Evolutionary conservation across 1,140 invertebrate species (phyloP).

Genomic region (Drosophila kikkawai): DNA sequence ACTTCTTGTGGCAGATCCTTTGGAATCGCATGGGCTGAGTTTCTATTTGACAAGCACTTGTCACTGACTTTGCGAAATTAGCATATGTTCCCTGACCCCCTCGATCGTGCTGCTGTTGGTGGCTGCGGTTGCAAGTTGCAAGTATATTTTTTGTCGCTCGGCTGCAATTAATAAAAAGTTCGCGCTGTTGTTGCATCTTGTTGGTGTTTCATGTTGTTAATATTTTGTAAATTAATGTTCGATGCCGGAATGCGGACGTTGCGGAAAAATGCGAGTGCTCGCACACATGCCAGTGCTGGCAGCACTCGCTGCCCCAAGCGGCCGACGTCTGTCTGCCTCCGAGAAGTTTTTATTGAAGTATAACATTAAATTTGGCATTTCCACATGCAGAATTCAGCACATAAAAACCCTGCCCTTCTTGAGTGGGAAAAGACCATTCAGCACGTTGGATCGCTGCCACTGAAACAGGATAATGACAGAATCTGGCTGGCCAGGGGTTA

Average conservation of each 20-base stretch:
- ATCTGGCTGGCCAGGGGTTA: not conserved
- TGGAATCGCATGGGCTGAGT: slow-evolving; percentile 16
- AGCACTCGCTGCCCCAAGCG: slow-evolving; percentile 22
- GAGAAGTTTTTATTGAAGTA: slow-evolving; percentile 78
- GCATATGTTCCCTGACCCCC: slow-evolving; percentile 18
- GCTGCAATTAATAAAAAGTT: slow-evolving; percentile 80
- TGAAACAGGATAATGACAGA: not conserved
- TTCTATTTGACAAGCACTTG: slow-evolving; percentile 68
- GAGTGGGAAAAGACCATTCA: slow-evolving; percentile 5
- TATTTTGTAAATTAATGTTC: slow-evolving; percentile 82
- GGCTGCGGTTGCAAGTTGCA: slow-evolving; percentile 34
- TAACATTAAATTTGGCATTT: slow-evolving; percentile 79
- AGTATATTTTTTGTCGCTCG: slow-evolving; percentile 69
- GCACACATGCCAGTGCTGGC: slow-evolving; percentile 18
- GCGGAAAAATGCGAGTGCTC: slow-evolving; percentile 23
- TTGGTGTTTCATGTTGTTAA: slow-evolving; percentile 72
- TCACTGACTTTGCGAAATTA: slow-evolving; percentile 61
- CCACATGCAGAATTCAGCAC: slow-evolving; percentile 47
- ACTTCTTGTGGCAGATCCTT: slow-evolving; percentile 43
- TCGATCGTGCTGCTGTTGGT: slow-evolving; percentile 31
- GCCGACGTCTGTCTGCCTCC: slow-evolving; percentile 48
- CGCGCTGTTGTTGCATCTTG: slow-evolving; percentile 54
- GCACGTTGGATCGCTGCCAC: slow-evolving; percentile 5
- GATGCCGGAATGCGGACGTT: slow-evolving; percentile 79
- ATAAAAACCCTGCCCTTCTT: slow-evolving; percentile 44